phyloP scores from a whole-genome alignment of 2,888 invertebrate genomes.

The Leptura quadrifasciata region DNA sequence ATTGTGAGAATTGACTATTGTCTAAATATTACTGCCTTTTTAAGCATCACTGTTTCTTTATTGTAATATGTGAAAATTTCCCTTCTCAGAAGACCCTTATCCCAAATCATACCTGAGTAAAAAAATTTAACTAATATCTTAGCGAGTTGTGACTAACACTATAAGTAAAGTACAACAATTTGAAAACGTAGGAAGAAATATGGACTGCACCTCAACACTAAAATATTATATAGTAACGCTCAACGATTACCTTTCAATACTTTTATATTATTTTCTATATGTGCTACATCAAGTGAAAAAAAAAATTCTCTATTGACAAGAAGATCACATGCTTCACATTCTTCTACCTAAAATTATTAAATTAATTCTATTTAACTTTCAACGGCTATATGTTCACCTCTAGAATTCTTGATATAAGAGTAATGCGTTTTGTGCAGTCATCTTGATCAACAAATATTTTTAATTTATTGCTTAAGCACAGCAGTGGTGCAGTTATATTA shows the following conservation, averaged over 20 bases:
- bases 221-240: too few species aligned
- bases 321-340: constrained; percentile 58
- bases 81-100: too few species aligned
- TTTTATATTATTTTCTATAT: constrained; percentile 45
- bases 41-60: too few species aligned
- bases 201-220: too few species aligned
- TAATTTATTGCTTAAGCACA: constrained; percentile 56
- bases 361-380: neutral
- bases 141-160: too few species aligned
- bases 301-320: constrained; percentile 53
- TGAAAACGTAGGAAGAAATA: too few species aligned
- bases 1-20: too few species aligned
- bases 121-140: too few species aligned
- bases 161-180: too few species aligned
- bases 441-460: constrained; percentile 53
- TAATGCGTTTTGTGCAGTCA: constrained; percentile 52
- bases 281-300: constrained; percentile 45
- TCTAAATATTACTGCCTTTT: too few species aligned
- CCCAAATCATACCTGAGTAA: too few species aligned
- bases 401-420: constrained; percentile 59
- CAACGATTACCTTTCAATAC: constrained; percentile 47
- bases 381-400: constrained; percentile 53
- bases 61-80: too few species aligned
- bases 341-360: constrained; percentile 60
- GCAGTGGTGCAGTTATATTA: constrained; percentile 62